Conservation (phyloP, 1,140 invertebrate species). For the Pseudomyrmex sp. region DNA sequence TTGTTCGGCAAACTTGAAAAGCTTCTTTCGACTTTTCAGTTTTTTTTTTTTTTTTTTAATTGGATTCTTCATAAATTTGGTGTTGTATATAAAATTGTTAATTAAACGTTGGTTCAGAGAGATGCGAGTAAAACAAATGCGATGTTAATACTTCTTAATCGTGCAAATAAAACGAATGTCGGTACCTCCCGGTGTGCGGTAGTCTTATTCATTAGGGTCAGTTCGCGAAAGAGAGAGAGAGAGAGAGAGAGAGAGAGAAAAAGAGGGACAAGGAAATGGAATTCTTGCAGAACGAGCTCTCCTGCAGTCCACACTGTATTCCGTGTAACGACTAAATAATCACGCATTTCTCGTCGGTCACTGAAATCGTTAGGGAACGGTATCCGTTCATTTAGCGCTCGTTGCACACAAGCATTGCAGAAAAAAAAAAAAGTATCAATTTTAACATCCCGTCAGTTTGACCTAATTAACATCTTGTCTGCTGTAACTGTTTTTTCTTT, state of each 20-base stretch:
- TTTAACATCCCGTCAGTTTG: background rate
- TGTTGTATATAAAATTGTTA: background rate
- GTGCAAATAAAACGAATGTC: background rate
- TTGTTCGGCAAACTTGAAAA: no score
- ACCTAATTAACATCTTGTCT: no score
- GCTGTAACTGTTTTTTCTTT: background rate
- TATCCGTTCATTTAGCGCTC: conserved; percentile 1
- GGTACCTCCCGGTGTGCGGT: background rate
- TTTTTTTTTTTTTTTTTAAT: no score
- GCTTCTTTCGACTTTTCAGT: no score
- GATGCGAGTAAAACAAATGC: background rate
- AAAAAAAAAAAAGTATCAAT: background rate
- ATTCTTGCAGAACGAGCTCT: background rate
- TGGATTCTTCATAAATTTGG: no score
- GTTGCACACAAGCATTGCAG: background rate
- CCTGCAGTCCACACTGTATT: background rate
- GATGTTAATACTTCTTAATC: background rate
- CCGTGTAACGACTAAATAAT: background rate
- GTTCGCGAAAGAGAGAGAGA: background rate
- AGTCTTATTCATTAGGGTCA: conserved; percentile 9
- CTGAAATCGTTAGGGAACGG: background rate
- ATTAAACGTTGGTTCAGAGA: background rate
- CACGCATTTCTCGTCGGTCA: background rate
- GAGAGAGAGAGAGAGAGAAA: background rate
- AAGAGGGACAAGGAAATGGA: background rate